Evolutionary conservation across 2,113 vertebrate genomes (phyloP).

Genomic region (Okapia johnstoni): DNA sequence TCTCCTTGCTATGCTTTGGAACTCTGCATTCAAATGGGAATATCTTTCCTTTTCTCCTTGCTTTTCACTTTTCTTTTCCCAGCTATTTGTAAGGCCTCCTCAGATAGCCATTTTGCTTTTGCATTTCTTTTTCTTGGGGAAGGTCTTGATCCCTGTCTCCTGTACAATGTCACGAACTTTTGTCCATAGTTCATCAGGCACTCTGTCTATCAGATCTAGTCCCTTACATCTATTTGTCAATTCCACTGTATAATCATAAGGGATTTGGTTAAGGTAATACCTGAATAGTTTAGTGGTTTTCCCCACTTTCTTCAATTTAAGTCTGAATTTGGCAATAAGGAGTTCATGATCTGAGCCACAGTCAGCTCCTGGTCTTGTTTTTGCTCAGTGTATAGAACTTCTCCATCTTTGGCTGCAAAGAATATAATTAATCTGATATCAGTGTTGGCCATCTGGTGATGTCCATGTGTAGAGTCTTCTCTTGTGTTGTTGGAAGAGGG

Average conservation of each 20-base stretch:
- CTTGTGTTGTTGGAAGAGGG: background rate
- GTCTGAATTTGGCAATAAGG: background rate
- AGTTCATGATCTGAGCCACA: background rate
- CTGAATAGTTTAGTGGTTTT: background rate
- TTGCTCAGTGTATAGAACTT: background rate
- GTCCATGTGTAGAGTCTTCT: background rate
- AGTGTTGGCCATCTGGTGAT: background rate
- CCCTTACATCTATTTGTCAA: background rate
- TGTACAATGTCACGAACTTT: background rate
- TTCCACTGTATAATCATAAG: background rate
- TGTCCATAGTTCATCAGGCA: background rate
- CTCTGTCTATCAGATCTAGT: background rate
- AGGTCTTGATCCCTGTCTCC: background rate
- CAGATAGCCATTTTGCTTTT: background rate
- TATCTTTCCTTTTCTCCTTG: background rate
- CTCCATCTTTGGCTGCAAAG: background rate
- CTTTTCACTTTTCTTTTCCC: background rate
- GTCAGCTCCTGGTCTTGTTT: background rate
- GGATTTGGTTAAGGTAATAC: background rate
- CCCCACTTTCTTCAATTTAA: background rate
- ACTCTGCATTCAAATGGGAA: background rate
- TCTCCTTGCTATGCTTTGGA: background rate
- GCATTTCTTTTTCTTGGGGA: accelerated
- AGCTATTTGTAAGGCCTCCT: background rate
- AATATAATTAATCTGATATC: background rate